A percentile compares a stretch with the other conserved stretches of the same genome.
Conservation (phyloP, 92 coral and sea anemone genomes). For the Paramuricea clavata region DNA sequence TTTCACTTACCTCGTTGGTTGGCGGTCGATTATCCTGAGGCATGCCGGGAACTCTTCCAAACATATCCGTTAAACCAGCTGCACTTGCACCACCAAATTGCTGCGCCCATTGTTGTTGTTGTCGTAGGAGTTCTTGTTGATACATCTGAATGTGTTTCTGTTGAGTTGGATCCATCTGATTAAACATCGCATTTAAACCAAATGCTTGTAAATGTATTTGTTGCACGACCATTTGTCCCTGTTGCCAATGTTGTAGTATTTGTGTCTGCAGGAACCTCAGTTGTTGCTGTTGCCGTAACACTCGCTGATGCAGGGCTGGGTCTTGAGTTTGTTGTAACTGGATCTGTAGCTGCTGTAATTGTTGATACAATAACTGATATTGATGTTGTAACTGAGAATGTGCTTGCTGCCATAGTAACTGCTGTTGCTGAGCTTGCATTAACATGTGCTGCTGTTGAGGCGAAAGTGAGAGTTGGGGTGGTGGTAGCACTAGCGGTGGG, state of each 20-base stretch:
- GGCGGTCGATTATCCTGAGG: constrained; percentile 36
- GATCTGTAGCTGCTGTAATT: constrained; percentile 80
- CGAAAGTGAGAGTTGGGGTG: constrained; percentile 75
- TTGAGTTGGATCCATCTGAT: constrained; percentile 63
- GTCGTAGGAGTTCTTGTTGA: constrained; percentile 88
- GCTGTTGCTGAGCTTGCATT: constrained; percentile 52
- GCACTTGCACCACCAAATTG: constrained; percentile 57
- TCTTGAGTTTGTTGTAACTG: constrained; percentile 77
- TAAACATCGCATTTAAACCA: constrained; percentile 43
- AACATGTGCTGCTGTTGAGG: constrained; percentile 50
- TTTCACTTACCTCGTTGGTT: constrained; percentile 10
- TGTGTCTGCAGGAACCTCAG: constrained; percentile 65
- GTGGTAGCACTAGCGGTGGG: constrained; percentile 57
- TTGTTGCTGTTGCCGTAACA: constrained; percentile 84
- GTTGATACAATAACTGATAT: constrained; percentile 78
- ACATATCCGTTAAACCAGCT: neutral
- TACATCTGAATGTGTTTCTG: constrained; percentile 81
- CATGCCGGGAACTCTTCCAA: constrained; percentile 10
- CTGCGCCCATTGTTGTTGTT: constrained; percentile 90
- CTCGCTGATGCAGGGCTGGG: constrained; percentile 68
- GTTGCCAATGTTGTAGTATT: constrained; percentile 48
- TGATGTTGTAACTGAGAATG: constrained; percentile 62
- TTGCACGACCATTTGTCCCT: constrained; percentile 43
- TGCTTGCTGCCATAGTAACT: constrained; percentile 54
- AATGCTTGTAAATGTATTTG: constrained; percentile 52